A percentile compares a stretch with the other conserved stretches of the same genome.
phyloP scores from a whole-genome alignment of 2,888 invertebrate species.

The Epinotia bilunana region DNA sequence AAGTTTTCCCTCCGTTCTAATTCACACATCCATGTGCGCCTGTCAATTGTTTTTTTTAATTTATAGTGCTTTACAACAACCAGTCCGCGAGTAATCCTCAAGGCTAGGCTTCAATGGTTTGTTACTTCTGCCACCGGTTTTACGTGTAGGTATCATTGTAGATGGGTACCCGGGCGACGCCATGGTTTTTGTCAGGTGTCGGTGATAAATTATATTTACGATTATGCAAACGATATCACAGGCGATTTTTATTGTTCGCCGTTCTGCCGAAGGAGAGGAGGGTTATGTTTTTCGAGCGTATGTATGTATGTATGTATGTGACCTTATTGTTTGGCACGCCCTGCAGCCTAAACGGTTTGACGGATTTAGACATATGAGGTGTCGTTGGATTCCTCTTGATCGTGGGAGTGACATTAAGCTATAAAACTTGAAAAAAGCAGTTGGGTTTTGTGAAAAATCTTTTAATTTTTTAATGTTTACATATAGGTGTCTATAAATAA shows the following conservation, averaged over 20 bases:
- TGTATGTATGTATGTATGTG: too few relatives aligned
- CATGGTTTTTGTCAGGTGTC: conserved; percentile 67
- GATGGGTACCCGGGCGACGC: conserved; percentile 62
- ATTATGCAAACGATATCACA: conserved; percentile 62
- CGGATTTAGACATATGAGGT: too few relatives aligned
- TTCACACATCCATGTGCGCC: neutral
- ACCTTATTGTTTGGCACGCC: too few relatives aligned
- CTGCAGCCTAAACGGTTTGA: too few relatives aligned
- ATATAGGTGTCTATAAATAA: neutral
- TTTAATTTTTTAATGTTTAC: conserved; percentile 16
- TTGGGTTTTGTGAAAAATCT: too few relatives aligned
- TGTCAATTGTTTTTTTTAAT: neutral
- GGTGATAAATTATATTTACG: conserved; percentile 62
- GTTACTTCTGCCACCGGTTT: conserved; percentile 66
- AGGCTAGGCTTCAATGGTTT: conserved; percentile 34
- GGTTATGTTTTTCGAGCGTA: too few relatives aligned
- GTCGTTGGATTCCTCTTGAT: too few relatives aligned
- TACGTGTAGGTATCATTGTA: conserved; percentile 67
- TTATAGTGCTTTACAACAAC: conserved; percentile 8
- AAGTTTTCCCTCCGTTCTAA: neutral
- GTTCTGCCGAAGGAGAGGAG: too few relatives aligned
- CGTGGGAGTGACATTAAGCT: too few relatives aligned
- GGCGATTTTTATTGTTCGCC: conserved; percentile 11
- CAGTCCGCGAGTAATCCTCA: conserved; percentile 35
- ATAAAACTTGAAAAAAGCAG: too few relatives aligned